Evolutionary conservation across 2,888 invertebrate genomes (phyloP).

Genomic region (Parelbella ahira): DNA sequence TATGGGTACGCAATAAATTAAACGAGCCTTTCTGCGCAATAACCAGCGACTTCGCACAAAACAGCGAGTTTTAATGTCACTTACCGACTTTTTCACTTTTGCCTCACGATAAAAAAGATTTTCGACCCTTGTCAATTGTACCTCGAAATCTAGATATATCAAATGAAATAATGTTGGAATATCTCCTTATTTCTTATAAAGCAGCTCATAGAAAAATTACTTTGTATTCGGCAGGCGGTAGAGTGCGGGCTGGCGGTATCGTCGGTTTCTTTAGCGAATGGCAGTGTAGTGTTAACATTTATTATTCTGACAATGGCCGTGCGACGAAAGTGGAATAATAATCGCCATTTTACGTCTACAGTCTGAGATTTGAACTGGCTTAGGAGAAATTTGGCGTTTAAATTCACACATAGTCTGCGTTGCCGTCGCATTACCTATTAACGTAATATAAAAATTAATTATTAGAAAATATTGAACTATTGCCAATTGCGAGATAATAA

Average conservation of each 20-base stretch:
- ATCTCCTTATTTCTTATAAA: slow-evolving; percentile 21
- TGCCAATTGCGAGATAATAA: no score
- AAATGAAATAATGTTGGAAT: slow-evolving; percentile 19
- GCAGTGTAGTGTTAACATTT: slow-evolving; percentile 60
- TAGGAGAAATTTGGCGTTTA: slow-evolving; percentile 33
- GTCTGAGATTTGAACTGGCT: slow-evolving; percentile 49
- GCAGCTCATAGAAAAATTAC: slow-evolving; percentile 34
- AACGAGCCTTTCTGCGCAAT: slow-evolving; percentile 3
- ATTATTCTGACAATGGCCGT: slow-evolving; percentile 65
- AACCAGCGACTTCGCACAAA: slow-evolving; percentile 1
- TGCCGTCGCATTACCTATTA: no score
- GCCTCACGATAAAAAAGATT: slow-evolving; percentile 22
- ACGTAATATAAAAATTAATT: no score
- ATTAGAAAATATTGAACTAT: no score
- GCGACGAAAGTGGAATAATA: slow-evolving; percentile 62
- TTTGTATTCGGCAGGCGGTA: slow-evolving; percentile 58
- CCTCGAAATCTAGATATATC: slow-evolving; percentile 20
- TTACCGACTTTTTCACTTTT: slow-evolving; percentile 19
- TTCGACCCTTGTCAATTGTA: slow-evolving; percentile 16
- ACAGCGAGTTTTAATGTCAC: no score
- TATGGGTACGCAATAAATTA: background rate
- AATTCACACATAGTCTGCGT: slow-evolving; percentile 5
- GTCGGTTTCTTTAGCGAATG: slow-evolving; percentile 64
- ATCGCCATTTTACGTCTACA: slow-evolving; percentile 44
- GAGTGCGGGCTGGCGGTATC: slow-evolving; percentile 58